Conservation (phyloP, 2,888 invertebrate species). For the Agonopterix arenella region DNA sequence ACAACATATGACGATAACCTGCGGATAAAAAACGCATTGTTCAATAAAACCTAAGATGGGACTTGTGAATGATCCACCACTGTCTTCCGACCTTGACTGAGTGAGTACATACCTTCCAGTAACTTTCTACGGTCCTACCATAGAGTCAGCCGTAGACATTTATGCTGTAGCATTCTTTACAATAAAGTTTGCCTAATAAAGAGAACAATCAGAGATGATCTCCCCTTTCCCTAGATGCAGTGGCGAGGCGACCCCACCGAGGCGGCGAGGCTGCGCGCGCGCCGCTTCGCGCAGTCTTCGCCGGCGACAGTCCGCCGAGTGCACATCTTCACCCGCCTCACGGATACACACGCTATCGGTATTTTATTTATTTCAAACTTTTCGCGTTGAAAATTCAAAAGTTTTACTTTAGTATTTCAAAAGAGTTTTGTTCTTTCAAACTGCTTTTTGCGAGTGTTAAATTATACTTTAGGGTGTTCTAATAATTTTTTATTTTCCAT, state of each 20-base stretch:
- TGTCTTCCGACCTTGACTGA: background rate
- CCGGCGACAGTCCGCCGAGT: constrained; percentile 33
- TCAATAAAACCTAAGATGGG: too few species aligned
- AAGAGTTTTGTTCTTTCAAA: constrained; percentile 11
- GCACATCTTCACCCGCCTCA: constrained; percentile 40
- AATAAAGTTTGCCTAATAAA: constrained; percentile 30
- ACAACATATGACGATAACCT: too few species aligned
- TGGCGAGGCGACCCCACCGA: constrained; percentile 17
- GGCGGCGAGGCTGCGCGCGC: constrained; percentile 23
- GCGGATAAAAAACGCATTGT: too few species aligned
- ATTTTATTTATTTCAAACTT: constrained; percentile 16
- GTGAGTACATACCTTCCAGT: background rate
- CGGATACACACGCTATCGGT: constrained; percentile 21
- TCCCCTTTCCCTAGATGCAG: constrained; percentile 9
- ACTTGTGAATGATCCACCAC: too few species aligned
- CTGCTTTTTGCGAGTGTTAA: constrained; percentile 12
- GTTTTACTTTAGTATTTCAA: constrained; percentile 2
- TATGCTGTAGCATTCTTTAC: constrained; percentile 2
- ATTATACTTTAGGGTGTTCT: background rate
- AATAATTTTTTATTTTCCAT: background rate
- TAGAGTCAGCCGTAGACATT: background rate
- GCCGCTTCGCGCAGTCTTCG: constrained; percentile 34
- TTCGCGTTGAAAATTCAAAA: constrained; percentile 10
- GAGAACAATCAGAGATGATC: constrained; percentile 17
- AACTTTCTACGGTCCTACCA: background rate